Percentiles rank a stretch among this genome's conserved stretches.
phyloP scores from a whole-genome alignment of 2,888 invertebrate genomes.

The Drosophila rellima region DNA sequence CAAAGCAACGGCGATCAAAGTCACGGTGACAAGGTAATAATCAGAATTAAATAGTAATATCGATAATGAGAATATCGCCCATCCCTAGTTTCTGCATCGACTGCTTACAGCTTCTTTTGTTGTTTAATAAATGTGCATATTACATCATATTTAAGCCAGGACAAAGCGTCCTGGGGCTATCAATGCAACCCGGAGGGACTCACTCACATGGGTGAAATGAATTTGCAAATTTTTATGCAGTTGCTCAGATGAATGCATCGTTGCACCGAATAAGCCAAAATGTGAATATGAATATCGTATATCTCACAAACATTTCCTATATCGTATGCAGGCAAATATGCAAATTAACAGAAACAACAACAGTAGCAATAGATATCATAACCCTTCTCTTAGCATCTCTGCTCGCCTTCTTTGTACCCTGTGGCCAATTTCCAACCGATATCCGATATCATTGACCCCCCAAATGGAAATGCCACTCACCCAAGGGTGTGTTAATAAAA shows the following conservation, averaged over 20 bases:
- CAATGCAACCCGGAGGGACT: constrained; percentile 4
- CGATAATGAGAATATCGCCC: background rate
- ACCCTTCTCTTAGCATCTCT: background rate
- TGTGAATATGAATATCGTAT: constrained; percentile 49
- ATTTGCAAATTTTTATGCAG: constrained; percentile 47
- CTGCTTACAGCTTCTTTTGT: constrained; percentile 4
- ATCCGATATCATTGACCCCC: constrained; percentile 8
- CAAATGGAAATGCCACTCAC: background rate
- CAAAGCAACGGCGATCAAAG: background rate
- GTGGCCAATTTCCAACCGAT: background rate
- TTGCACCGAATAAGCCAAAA: constrained; percentile 40
- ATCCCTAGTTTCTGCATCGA: background rate
- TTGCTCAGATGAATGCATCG: constrained; percentile 57
- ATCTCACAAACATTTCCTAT: background rate
- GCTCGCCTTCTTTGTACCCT: background rate
- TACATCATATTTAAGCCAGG: constrained; percentile 13
- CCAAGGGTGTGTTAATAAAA: constrained; percentile 34
- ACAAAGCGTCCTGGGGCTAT: constrained; percentile 4
- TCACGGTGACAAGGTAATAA: background rate
- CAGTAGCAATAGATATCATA: constrained; percentile 11
- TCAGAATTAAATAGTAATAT: background rate
- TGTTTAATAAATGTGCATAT: constrained; percentile 21
- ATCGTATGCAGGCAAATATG: constrained; percentile 43
- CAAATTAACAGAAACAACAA: constrained; percentile 30
- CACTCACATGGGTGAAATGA: constrained; percentile 21